phyloP scores from a whole-genome alignment of 2,888 invertebrate species.

The Latheticus oryzae region DNA sequence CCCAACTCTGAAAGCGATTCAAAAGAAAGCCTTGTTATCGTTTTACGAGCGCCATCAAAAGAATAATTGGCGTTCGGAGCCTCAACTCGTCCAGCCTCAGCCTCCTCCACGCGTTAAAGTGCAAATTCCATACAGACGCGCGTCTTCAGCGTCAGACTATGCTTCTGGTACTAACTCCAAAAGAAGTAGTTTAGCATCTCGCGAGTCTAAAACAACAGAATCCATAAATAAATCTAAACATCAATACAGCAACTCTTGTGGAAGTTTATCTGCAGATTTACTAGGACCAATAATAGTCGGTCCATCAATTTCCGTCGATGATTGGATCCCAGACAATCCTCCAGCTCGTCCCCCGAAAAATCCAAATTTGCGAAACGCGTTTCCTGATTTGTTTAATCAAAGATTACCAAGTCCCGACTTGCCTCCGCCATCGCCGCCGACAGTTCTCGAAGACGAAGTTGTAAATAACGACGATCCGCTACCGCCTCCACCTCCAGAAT shows the following conservation, averaged over 20 bases:
- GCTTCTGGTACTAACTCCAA: constrained; percentile 67
- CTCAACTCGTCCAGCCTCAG: constrained; percentile 65
- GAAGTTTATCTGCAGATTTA: constrained; percentile 70
- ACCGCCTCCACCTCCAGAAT: constrained; percentile 74
- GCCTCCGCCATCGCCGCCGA: constrained; percentile 74
- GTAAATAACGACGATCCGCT: constrained; percentile 73
- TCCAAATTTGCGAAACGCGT: constrained; percentile 71
- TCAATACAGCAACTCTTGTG: constrained; percentile 72
- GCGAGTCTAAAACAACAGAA: constrained; percentile 58
- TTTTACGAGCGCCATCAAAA: constrained; percentile 81
- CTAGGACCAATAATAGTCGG: constrained; percentile 73
- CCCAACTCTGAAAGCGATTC: constrained; percentile 82
- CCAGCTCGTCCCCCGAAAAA: constrained; percentile 85
- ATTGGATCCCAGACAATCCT: constrained; percentile 80
- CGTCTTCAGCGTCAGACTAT: constrained; percentile 78
- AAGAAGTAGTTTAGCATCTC: constrained; percentile 63
- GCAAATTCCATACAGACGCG: constrained; percentile 69
- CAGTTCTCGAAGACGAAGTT: constrained; percentile 71
- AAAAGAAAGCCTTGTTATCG: constrained; percentile 84
- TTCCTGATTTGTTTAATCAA: constrained; percentile 66
- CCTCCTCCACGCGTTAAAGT: constrained; percentile 66
- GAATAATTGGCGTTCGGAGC: constrained; percentile 70
- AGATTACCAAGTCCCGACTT: constrained; percentile 72
- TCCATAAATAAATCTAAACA: constrained; percentile 63
- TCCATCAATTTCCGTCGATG: constrained; percentile 73